phyloP scores from a whole-genome alignment of 2,888 invertebrate species.

The Drosophila meridiana region DNA sequence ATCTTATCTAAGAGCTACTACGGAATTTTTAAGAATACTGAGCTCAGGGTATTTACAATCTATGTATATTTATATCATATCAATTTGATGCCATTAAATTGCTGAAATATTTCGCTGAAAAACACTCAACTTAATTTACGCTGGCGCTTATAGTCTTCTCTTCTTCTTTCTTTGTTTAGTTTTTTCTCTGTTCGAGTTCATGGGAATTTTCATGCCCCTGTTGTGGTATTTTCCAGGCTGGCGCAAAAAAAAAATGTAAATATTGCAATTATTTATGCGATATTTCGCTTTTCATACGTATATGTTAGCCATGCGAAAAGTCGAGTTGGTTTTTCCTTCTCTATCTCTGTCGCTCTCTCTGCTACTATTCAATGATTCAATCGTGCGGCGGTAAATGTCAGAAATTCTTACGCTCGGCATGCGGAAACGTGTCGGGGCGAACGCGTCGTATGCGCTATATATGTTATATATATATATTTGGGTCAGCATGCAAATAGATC shows the following conservation, averaged over 20 bases:
- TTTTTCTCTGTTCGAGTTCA: conserved; percentile 10
- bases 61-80: conserved; percentile 3
- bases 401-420: conserved; percentile 56
- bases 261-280: conserved; percentile 54
- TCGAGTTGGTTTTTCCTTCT: background rate
- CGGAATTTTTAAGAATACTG: background rate
- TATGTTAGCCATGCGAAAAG: conserved; percentile 17
- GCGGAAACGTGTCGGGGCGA: conserved; percentile 50
- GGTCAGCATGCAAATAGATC: conserved; percentile 63
- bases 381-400: conserved; percentile 53
- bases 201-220: conserved; percentile 27
- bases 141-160: background rate
- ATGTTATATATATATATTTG: conserved; percentile 44
- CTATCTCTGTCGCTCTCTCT: background rate
- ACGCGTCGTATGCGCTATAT: conserved; percentile 56
- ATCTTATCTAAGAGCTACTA: conserved; percentile 4
- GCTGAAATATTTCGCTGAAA: conserved; percentile 9
- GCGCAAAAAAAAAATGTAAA: conserved; percentile 32
- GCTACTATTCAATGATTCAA: conserved; percentile 35
- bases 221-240: conserved; percentile 38
- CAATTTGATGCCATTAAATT: conserved; percentile 7
- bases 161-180: conserved; percentile 23
- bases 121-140: conserved; percentile 7
- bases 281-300: conserved; percentile 22
- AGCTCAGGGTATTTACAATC: conserved; percentile 1